Evolutionary conservation across 2,797 vertebrate species (phyloP).

Genomic region (Mallotus villosus): DNA sequence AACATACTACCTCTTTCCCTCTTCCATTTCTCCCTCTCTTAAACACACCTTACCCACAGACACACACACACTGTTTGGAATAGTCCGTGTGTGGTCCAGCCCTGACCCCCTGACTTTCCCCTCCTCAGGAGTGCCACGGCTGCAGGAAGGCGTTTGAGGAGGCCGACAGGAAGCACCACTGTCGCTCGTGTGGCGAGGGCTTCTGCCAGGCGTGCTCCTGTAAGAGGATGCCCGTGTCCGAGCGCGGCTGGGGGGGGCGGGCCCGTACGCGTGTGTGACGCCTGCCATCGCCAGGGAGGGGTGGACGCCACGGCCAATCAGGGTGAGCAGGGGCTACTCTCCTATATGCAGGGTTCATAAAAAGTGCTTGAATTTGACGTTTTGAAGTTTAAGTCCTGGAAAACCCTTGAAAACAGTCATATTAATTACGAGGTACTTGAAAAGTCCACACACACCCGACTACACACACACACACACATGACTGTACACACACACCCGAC

Average conservation of each 20-base stretch:
- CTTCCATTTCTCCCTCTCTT: not conserved
- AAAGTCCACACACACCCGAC: no score
- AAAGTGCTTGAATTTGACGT: no score
- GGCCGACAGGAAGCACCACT: constrained; percentile 82
- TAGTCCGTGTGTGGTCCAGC: not conserved
- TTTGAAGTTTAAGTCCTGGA: no score
- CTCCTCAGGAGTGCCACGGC: constrained; percentile 69
- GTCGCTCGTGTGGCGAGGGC: constrained; percentile 81
- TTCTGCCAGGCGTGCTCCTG: constrained; percentile 83
- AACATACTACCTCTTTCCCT: not conserved
- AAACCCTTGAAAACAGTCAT: no score
- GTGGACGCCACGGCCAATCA: constrained; percentile 54
- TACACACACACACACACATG: no score
- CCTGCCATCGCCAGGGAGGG: constrained; percentile 73
- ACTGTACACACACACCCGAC: no score
- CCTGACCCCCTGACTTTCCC: not conserved
- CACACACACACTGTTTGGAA: constrained; percentile 10
- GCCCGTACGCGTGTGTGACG: constrained; percentile 77
- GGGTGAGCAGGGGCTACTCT: constrained; percentile 52
- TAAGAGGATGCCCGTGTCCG: constrained; percentile 80
- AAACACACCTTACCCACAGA: not conserved
- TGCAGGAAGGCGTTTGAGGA: constrained; percentile 75
- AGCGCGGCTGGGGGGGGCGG: constrained; percentile 80
- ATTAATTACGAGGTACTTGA: no score
- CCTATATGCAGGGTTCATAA: not conserved